Base-by-base conservation (phyloP, 1,140 invertebrate genomes). In the Atta texana region DNA sequence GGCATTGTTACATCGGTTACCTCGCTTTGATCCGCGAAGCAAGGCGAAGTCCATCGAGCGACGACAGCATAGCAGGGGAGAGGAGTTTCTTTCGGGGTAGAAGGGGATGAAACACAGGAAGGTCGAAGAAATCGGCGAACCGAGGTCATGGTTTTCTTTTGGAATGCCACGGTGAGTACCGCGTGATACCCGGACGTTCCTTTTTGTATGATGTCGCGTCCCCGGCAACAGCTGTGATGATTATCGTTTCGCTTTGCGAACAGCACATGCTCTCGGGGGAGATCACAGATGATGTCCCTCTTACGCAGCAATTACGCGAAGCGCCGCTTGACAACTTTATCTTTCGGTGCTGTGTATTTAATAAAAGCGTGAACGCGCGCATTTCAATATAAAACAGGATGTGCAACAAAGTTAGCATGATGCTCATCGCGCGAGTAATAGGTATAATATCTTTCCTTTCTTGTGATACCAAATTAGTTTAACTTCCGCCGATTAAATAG, bases 91-190 rank as follows among this genome's bases (percentile, higher is more conserved):
- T 12, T 1, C 14, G 21, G 71, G 55, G 59, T 39, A 39, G 44
- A 7, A 31, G 8, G n/a, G 18, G 55, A 14, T 39, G 31, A 59
- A 55, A 64, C 34, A 64, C 34, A 61, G 75, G 78, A 57, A 71
- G n/a, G 24, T 66, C 80, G 81, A 88, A 88, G 88, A 88, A 89
- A 88, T 88, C 63, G 55, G 59, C 86, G 86, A 44, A 75, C 69
- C 85, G 88, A 90, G 88, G 89, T 90, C 89, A 90, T 85, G 89
- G 89, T 89, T 87, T 75, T 78, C 87, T 86, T 69, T 80, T 66
- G 57, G 21, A 72, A 71, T 72, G 39, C 31, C 44, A 44, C 34
- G 39, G 14, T 16, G 64, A 69, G 53, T 24, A 55, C 66, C 85
- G 87, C 84, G 84, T 51, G 87, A 24, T 68, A 69, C 55, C 49